Base-by-base conservation (phyloP, 1,140 invertebrate species). In the Rhagoletis pomonella region DNA sequence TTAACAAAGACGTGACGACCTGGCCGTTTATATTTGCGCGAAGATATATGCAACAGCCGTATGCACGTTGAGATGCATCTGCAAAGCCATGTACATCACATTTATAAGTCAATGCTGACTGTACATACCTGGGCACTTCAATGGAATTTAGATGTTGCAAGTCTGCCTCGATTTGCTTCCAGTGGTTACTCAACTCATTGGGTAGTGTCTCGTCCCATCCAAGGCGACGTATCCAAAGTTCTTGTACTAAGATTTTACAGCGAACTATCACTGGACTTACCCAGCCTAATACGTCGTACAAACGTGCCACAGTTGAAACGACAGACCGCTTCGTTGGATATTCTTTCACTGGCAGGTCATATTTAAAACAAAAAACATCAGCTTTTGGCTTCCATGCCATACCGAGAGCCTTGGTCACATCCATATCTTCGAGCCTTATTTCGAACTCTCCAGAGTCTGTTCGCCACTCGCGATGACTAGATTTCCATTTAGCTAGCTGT, bases 1-100 rank as follows among this genome's bases (percentile, higher is more conserved):
- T 67, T 29, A 88, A 59, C 3, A 88, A 47, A 59, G 50, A 73
- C 14, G 29, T 55, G 19, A 39, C 44, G 17, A 39, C 7, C 0
- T 14, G 2, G 3, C 50, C 47, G n/a, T 69, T 3, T 86, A 81
- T n/a, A 6, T n/a, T n/a, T 59, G 60, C 50, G 14, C 87, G 50
- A 89, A 89, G 88, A 47, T 86, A 88, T 14, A 88, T 67, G 42
- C 73, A 87, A 55, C 88, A 88, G 14, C 86, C 88, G 81, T 88
- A 88, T 58, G 88, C 86, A 1, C 86, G 29, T 85, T 85, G 19
- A 5, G 88, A 87, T 19, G 88, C 86, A 60, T 88, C 86, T 19
- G 85, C 73, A 64, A 88, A 86, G 17, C 87, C 87, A 81, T 88
- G 87, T 3, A 88, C 44, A 86, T 88, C 87, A 29, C 19, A 59